These are phyloP conservation scores for Drosophila azteca DNA, from an alignment of 1,140 invertebrate genomes.

Conservation along the genomic window DNA sequence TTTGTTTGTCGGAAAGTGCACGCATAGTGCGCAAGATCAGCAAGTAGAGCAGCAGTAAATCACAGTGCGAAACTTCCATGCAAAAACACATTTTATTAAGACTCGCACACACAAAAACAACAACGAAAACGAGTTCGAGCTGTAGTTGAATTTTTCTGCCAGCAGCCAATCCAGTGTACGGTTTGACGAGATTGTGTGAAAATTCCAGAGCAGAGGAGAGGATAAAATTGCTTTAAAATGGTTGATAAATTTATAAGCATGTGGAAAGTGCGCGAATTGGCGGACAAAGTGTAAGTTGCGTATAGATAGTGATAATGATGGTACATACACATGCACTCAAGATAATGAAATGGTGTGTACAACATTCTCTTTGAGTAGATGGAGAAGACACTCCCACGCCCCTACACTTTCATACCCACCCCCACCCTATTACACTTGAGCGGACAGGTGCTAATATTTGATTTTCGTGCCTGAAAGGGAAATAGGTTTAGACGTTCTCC, in stretches of 20 bases:
- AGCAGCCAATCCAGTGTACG: conserved; percentile 32
- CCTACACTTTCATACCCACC: conserved; percentile 17
- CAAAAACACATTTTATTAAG: conserved; percentile 10
- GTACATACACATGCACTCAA: too few relatives aligned
- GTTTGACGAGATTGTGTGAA: conserved; percentile 69
- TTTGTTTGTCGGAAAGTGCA: conserved; percentile 55
- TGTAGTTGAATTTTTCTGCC: conserved; percentile 51
- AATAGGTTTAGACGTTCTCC: conserved; percentile 41
- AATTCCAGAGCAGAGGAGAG: conserved; percentile 49
- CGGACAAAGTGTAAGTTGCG: conserved; percentile 96
- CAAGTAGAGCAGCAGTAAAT: neutral
- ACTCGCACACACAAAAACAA: conserved; percentile 14
- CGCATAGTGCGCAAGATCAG: conserved; percentile 6
- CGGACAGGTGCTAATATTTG: conserved; percentile 52
- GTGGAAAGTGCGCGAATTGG: conserved; percentile 97
- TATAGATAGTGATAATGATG: conserved; percentile 4
- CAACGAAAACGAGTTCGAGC: conserved; percentile 59
- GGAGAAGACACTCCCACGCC: conserved; percentile 57
- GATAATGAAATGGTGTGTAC: conserved; percentile 12
- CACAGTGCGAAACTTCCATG: conserved; percentile 25
- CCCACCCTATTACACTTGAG: conserved; percentile 13
- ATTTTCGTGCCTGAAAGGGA: conserved; percentile 37
- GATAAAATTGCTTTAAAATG: conserved; percentile 73
- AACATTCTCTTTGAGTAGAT: conserved; percentile 17
- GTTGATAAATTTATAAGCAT: conserved; percentile 90